Evolutionary conservation across 2,888 invertebrate species (phyloP), one percentile per base, ranked within the genome.

Genomic region (Ariolimax columbianus): DNA sequence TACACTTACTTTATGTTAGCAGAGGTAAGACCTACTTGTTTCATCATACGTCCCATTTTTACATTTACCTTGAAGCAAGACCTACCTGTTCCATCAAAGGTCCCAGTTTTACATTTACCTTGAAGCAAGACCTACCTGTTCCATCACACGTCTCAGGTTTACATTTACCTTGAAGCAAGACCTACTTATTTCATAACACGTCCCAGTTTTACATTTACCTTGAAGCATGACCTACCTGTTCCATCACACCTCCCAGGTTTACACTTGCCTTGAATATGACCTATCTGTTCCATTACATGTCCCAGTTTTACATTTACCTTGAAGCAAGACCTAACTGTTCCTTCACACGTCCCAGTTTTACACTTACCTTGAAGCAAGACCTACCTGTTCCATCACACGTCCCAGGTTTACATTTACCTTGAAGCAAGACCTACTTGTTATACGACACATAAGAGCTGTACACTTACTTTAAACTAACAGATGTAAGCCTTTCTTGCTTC

Each of bases 1-100:
- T 75, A 75, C 51, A 51, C 75, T 1, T 75, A 75, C 51, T 51
- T 75, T 33, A 0, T 19, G 17, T 7, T 51, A 75, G 75, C 75
- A 30, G 51, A 75, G 75, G 75, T 47, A 38, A 47, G 70, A 30
- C 23, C 11, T 63, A 63, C n/a, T 63, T 55, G 17, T 23, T 55
- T 11, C 3, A 47, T 47, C 7, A 47, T 11, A 47, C 47, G 7
- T 11, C 17, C 7, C 17, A 11, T 47, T 7, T 47, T 47, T 47
- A 47, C 47, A 11, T 47, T 47, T 17, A 11, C 17, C 55, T 19
- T 55, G 23, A n/a, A n/a, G n/a, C 55, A 55, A 7, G 14, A 55
- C 55, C 23, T 55, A 55, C 55, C 3, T 55, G 17, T 23, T 55
- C 3, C 3, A 47, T 47, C 7, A 47, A 47, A 47, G 9, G 7